These are phyloP conservation scores for Hypothenemus hampei DNA, from an alignment of 1,140 invertebrate species.

Conservation along the genomic window DNA sequence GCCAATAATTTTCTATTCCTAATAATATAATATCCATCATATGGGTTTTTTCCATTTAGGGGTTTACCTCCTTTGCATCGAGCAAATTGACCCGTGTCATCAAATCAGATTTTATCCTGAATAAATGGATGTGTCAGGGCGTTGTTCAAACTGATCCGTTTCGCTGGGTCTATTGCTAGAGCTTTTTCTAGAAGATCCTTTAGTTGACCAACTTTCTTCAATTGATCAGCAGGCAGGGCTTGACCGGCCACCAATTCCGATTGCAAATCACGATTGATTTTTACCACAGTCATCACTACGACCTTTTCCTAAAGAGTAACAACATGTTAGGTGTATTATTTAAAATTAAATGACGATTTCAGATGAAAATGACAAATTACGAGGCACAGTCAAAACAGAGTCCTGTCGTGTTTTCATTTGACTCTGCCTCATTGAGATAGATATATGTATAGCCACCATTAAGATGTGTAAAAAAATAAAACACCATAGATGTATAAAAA, in stretches of 20 bases:
- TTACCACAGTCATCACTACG: constrained; percentile 89
- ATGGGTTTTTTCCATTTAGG: constrained; percentile 16
- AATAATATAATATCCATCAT: too few relatives aligned
- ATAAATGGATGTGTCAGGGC: constrained; percentile 96
- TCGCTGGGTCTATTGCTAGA: constrained; percentile 87
- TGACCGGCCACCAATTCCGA: constrained; percentile 83
- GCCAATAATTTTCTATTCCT: too few relatives aligned
- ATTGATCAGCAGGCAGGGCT: constrained; percentile 83
- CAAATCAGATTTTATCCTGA: constrained; percentile 74
- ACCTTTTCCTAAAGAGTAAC: constrained; percentile 81
- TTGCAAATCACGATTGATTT: constrained; percentile 77
- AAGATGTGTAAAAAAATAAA: too few relatives aligned
- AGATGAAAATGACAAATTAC: too few relatives aligned
- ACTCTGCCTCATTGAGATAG: too few relatives aligned
- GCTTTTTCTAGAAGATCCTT: constrained; percentile 93
- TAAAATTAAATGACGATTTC: too few relatives aligned
- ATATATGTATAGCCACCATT: too few relatives aligned
- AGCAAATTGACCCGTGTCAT: neutral
- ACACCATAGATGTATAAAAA: too few relatives aligned
- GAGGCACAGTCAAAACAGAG: too few relatives aligned
- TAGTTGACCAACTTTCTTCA: constrained; percentile 85
- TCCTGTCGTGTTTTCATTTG: too few relatives aligned
- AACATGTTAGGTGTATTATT: too few relatives aligned
- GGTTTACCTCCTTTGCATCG: constrained; percentile 13
- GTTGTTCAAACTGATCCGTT: constrained; percentile 89